Evolutionary conservation across 2,113 vertebrate genomes (phyloP).

Genomic region (Microcebus ravelobensis): DNA sequence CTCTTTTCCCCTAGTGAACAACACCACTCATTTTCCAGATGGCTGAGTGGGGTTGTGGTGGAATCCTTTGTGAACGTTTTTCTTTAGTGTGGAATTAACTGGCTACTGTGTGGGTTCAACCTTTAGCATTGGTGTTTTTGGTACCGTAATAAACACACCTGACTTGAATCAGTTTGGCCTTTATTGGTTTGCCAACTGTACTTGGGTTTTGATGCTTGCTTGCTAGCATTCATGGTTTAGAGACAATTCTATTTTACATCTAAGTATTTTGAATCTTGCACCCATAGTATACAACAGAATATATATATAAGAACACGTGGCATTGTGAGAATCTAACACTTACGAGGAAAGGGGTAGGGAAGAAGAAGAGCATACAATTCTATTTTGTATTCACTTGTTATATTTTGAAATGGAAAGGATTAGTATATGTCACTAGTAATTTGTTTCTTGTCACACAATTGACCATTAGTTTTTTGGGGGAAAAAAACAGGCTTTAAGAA

Average conservation of each 20-base stretch:
- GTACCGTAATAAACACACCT: not conserved
- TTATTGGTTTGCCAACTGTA: not conserved
- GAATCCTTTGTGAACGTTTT: conserved; percentile 37
- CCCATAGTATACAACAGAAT: not conserved
- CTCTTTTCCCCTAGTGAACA: conserved; percentile 10
- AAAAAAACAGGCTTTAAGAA: not conserved
- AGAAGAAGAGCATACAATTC: not conserved
- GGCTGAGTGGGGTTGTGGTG: not conserved
- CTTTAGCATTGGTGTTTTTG: conserved; percentile 24
- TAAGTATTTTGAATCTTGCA: conserved; percentile 49
- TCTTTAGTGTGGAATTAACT: conserved; percentile 35
- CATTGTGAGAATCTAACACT: conserved; percentile 10
- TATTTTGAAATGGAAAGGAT: conserved; percentile 20
- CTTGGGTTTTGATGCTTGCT: not conserved
- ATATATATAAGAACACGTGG: not conserved
- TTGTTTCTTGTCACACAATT: conserved; percentile 21
- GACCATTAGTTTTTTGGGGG: not conserved
- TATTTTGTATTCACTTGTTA: conserved; percentile 11
- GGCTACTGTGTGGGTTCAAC: not conserved
- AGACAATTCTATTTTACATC: conserved; percentile 18
- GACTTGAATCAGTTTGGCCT: conserved; percentile 19
- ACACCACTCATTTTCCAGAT: not conserved
- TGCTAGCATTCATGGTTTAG: not conserved
- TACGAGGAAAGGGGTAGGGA: not conserved
- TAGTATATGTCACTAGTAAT: conserved; percentile 22